Evolutionary conservation across 2,113 vertebrate species (phyloP), one percentile per base, ranked within the genome.

Genomic region (Cepphus grylle): DNA sequence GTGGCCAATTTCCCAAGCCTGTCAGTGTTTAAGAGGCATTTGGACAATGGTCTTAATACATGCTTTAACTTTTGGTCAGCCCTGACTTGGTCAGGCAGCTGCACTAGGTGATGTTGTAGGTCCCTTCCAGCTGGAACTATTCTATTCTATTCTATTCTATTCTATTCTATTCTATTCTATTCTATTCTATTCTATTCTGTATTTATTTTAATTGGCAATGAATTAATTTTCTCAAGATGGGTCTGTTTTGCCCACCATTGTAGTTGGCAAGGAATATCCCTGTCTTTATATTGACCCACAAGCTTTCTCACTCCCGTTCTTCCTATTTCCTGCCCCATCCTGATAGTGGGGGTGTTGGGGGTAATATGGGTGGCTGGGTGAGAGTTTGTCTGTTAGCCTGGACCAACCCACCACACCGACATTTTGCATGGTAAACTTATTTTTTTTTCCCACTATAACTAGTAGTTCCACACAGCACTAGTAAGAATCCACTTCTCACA

Each of bases 1-100:
- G 12, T n/a, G 9, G 15, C n/a, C 1, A 1, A 38, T 74, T 14
- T 14, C 11, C 12, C 10, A n/a, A 10, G 29, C 7, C 11, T 49
- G 12, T 36, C 16, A 36, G 2, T 42, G 19, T 38, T 65, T 45
- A 76, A 73, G 12, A 76, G 22, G 14, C 18, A 29, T 58, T 56
- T 56, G 29, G 29, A 58, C 15, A 58, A 49, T 23, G 12, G 6
- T 8, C 8, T 50, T 50, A n/a, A 19, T 13, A 67, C 2, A 9
- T 29, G 8, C 12, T 70, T 70, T 27, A 43, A 34, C 15, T 27
- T 43, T 22, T 62, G 12, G 8, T 80, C 56, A 71, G 22, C 10
- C 50, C 15, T 55, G 40, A 69, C 22, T 2, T 71, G 65, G 6
- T 34, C 65, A 34, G 13, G 21, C 4, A 52, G 13, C 11, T 26